Evolutionary conservation across 1,140 invertebrate species (phyloP).

Genomic region (Pachyrhynchus sulphureomaculatus): DNA sequence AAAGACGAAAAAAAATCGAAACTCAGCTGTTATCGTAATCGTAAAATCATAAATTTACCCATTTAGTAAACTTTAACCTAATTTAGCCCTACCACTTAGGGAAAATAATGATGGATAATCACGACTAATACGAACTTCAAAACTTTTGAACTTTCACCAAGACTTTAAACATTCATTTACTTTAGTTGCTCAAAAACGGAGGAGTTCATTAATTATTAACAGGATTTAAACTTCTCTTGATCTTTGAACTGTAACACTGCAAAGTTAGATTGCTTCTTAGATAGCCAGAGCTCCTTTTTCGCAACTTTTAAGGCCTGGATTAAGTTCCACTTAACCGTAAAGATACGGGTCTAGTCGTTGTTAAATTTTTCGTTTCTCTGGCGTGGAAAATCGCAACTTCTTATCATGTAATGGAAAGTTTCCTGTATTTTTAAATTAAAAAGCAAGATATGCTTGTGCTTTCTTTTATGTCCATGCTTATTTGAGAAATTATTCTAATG

Average conservation of each 20-base stretch:
- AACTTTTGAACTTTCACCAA: conserved; percentile 27
- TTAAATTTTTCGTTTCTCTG: not conserved
- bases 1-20: not conserved
- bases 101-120: conserved; percentile 25
- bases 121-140: not conserved
- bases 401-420: not conserved
- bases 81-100: conserved; percentile 12
- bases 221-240: conserved; percentile 28
- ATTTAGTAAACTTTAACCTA: not conserved
- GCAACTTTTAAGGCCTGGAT: not conserved
- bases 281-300: conserved; percentile 1
- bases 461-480: too few species aligned
- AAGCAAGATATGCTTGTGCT: too few species aligned
- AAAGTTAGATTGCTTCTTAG: conserved; percentile 23
- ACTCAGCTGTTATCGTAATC: not conserved
- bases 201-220: conserved; percentile 30
- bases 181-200: conserved; percentile 14
- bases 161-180: conserved; percentile 31
- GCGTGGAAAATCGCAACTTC: too few species aligned
- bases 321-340: not conserved
- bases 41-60: not conserved
- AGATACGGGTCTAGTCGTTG: conserved; percentile 8
- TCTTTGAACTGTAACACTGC: conserved; percentile 17
- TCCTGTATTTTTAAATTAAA: not conserved
- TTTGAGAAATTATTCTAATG: too few species aligned